A percentile compares a stretch with the other conserved stretches of the same genome.
These are phyloP conservation scores for Tetragnatha montana DNA, from an alignment of 2,888 invertebrate species.

Conservation along the genomic window DNA sequence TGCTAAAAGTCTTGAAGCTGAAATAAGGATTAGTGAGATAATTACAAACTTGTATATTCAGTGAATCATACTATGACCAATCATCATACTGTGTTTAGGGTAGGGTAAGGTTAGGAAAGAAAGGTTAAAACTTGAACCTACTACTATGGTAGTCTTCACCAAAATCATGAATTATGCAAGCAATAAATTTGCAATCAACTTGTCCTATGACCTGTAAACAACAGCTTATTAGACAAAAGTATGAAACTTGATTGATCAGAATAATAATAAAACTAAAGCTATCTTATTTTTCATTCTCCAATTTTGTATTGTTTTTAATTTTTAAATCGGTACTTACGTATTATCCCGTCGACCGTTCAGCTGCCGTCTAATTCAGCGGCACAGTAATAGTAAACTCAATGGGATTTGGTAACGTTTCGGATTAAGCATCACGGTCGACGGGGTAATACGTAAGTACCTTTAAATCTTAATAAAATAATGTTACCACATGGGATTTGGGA, in stretches of 20 bases:
- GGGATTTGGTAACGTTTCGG: too few species aligned
- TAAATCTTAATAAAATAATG: too few species aligned
- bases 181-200: slow-evolving; percentile 81
- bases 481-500: too few species aligned
- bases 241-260: neutral
- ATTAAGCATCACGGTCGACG: too few species aligned
- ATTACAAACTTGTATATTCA: neutral
- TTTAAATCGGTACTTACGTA: too few species aligned
- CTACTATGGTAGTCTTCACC: slow-evolving; percentile 38
- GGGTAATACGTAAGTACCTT: too few species aligned
- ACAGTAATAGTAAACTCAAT: too few species aligned
- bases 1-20: slow-evolving; percentile 77
- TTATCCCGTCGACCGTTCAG: too few species aligned
- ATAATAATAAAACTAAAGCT: too few species aligned
- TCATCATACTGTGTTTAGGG: neutral
- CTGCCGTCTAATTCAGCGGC: too few species aligned
- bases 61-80: neutral
- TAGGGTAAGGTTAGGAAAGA: neutral
- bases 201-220: slow-evolving; percentile 82
- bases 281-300: too few species aligned
- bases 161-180: slow-evolving; percentile 72
- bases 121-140: neutral
- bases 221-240: slow-evolving; percentile 34
- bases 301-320: neutral
- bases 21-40: slow-evolving; percentile 11